phyloP scores from a whole-genome alignment of 1,140 invertebrate genomes.

The Nymphalis io region DNA sequence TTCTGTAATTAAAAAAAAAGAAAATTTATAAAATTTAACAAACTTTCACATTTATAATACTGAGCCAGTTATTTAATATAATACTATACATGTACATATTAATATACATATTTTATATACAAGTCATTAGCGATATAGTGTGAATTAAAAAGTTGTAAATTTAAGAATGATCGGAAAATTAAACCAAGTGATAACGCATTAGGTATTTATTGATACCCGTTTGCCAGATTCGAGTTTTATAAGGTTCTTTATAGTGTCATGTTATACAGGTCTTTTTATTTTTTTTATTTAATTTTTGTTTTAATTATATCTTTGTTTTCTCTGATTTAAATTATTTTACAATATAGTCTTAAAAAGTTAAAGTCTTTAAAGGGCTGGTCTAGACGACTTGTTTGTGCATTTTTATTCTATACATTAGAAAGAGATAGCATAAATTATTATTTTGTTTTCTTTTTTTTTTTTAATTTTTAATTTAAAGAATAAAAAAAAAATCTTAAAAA shows the following conservation, averaged over 20 bases:
- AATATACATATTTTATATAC: slow-evolving; percentile 29
- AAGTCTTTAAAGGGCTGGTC: no score
- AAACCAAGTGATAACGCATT: slow-evolving; percentile 47
- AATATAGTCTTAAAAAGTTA: no score
- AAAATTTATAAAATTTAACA: no score
- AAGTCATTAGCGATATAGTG: slow-evolving; percentile 59
- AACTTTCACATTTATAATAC: no score
- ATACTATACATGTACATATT: slow-evolving; percentile 32
- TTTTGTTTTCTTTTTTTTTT: no score
- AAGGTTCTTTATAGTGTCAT: slow-evolving; percentile 22
- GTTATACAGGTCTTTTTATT: slow-evolving; percentile 12
- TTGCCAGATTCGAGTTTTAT: slow-evolving; percentile 27
- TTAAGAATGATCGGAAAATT: slow-evolving; percentile 43
- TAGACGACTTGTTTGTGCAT: no score
- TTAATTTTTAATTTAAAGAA: no score
- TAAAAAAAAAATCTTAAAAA: no score
- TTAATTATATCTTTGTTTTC: background rate
- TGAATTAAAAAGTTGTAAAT: slow-evolving; percentile 41
- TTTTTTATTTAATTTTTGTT: slow-evolving; percentile 18
- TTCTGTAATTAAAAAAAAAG: no score
- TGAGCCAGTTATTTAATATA: background rate
- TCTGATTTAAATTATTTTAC: no score
- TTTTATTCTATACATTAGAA: no score
- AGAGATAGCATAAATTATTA: no score
- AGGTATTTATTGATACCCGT: slow-evolving; percentile 40